Conservation (phyloP, 2,888 invertebrate species). For the Oscheius sp. region DNA sequence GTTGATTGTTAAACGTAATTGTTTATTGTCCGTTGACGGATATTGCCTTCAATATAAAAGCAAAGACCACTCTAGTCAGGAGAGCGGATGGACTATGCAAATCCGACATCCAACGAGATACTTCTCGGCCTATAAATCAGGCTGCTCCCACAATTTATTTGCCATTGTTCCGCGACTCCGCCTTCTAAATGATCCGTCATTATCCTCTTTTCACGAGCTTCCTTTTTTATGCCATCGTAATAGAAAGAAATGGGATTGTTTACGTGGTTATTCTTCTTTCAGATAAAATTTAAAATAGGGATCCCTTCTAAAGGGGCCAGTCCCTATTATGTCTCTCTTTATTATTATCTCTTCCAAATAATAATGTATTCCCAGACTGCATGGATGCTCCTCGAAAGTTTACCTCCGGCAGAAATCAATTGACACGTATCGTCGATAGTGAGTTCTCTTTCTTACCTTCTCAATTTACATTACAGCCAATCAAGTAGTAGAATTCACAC, state of each 20-base stretch:
- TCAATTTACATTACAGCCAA: conserved; percentile 62
- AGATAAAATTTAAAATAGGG: too few species aligned
- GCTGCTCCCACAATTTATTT: too few species aligned
- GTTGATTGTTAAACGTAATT: background rate
- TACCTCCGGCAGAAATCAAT: conserved; percentile 22
- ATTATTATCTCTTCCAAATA: background rate
- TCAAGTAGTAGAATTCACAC: conserved; percentile 68
- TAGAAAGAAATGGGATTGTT: background rate
- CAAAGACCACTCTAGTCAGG: too few species aligned
- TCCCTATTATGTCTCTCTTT: background rate
- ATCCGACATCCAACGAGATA: too few species aligned
- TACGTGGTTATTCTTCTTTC: background rate
- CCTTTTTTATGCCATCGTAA: background rate
- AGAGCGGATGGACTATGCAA: too few species aligned
- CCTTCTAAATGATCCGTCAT: conserved; percentile 9
- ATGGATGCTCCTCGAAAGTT: conserved; percentile 14
- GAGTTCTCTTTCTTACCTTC: background rate
- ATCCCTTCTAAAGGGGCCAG: too few species aligned
- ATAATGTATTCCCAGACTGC: background rate
- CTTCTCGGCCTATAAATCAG: too few species aligned
- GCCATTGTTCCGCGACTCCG: background rate
- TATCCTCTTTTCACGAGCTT: background rate
- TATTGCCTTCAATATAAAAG: too few species aligned
- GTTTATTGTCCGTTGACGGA: too few species aligned
- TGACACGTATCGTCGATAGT: conserved; percentile 28